Evolutionary conservation across 2,797 vertebrate genomes (phyloP), one percentile per base, ranked within the genome.

Genomic region (Rhodeus uyekii): DNA sequence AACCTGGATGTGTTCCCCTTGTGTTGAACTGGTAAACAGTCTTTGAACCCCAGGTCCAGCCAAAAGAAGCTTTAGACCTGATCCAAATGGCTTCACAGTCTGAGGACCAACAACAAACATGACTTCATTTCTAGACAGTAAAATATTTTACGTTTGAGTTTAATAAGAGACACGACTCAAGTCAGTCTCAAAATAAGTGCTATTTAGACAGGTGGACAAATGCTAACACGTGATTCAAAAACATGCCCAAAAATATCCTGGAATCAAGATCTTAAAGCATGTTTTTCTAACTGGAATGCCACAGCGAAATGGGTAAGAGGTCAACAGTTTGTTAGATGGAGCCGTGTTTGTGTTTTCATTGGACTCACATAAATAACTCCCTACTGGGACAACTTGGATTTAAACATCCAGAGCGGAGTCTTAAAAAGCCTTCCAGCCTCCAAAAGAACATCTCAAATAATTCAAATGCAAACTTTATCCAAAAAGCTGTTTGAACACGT

Each of bases 151-250:
- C 72, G 34, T 34, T 24, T 44, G n/a, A 18, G 63, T 68, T 76
- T 58, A 48, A 76, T 76, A 76, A 60, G 38, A 29, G 29, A 16
- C 14, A 8, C 0, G 5, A 12, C 64, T 69, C 10, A 58, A 42
- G 12, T 69, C 5, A 55, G 64, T 34, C 36, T 55, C 50, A 65
- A 60, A 71, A 27, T 58, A 46, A 48, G 36, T 58, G 42, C 48
- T 75, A 65, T 79, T 86, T 84, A 79, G 69, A 82, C 85, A 86
- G 83, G 58, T 86, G 76, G 80, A 36, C 1, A 44, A 74, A 50
- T 38, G 53, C 64, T 50, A 69, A 48, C 68, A 80, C 9, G 3
- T 36, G 19, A 61, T 38, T 44, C 5, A n/a, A 61, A 68, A 53
- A 3, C 38, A 46, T 27, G 50, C 34, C 39, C 44, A 68, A 44